phyloP scores from a whole-genome alignment of 2,888 invertebrate species.

The Sesia apiformis region DNA sequence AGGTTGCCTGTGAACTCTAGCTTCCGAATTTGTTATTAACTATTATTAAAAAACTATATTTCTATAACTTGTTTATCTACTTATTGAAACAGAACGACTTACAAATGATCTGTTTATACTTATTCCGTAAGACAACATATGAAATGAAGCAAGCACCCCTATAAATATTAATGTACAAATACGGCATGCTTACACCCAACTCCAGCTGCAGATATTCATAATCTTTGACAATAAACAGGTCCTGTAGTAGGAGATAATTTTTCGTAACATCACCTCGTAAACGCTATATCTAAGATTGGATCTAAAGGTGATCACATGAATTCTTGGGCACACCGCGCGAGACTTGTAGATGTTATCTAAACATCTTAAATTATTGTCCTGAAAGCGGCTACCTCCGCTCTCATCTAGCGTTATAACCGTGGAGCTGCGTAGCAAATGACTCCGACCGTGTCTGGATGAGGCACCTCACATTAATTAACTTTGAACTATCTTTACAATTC shows the following conservation, averaged over 20 bases:
- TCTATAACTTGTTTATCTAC: too few relatives aligned
- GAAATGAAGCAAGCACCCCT: conserved; percentile 7
- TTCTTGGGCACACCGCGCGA: conserved; percentile 61
- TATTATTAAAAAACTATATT: too few relatives aligned
- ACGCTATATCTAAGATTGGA: conserved; percentile 63
- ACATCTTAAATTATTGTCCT: conserved; percentile 71
- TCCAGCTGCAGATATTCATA: conserved; percentile 31
- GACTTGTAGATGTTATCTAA: conserved; percentile 68
- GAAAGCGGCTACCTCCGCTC: conserved; percentile 47
- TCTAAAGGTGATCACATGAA: conserved; percentile 68
- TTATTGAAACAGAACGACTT: background rate
- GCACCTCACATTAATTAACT: conserved; percentile 12
- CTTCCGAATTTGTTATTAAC: too few relatives aligned
- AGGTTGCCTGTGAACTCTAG: too few relatives aligned
- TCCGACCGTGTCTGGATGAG: conserved; percentile 33
- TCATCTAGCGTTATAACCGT: conserved; percentile 50
- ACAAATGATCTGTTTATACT: conserved; percentile 7
- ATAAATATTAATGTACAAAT: conserved; percentile 34
- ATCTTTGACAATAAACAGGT: conserved; percentile 52
- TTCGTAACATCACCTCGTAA: conserved; percentile 59
- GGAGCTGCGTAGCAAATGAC: conserved; percentile 31
- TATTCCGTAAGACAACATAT: conserved; percentile 6
- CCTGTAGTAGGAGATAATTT: conserved; percentile 49
- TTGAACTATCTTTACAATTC: too few relatives aligned
- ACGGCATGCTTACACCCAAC: conserved; percentile 6